A percentile compares a stretch with the other conserved stretches of the same genome.
These are phyloP conservation scores for Hipparchia sbordonii DNA, from an alignment of 2,888 invertebrate species.

Conservation along the genomic window DNA sequence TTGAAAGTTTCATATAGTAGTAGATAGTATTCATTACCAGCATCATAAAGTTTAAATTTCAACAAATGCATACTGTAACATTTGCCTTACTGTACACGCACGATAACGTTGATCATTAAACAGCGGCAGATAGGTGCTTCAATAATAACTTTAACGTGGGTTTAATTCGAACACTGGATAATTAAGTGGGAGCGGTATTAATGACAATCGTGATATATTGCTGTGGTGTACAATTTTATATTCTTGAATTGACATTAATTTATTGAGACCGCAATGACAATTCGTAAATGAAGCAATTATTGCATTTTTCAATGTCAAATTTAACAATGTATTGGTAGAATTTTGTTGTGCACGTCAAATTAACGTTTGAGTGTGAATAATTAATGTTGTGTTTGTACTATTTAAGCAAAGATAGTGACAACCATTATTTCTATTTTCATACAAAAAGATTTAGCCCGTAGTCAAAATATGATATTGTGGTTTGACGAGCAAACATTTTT, in stretches of 20 bases:
- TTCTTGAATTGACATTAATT: constrained; percentile 44
- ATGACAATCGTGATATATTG: constrained; percentile 51
- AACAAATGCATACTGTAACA: constrained; percentile 8
- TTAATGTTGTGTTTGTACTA: not conserved
- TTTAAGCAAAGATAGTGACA: not conserved
- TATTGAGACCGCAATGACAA: constrained; percentile 42
- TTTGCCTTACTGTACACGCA: constrained; percentile 42
- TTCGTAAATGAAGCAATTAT: constrained; percentile 41
- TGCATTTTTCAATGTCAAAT: constrained; percentile 37
- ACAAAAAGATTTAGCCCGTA: too few species aligned
- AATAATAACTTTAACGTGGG: constrained; percentile 63
- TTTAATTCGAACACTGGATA: constrained; percentile 59
- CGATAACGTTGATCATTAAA: constrained; percentile 63
- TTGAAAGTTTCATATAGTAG: too few species aligned
- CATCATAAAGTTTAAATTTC: not conserved
- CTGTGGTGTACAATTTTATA: constrained; percentile 44
- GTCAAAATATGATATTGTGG: too few species aligned
- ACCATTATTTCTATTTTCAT: too few species aligned
- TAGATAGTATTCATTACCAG: too few species aligned
- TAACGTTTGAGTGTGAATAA: constrained; percentile 21
- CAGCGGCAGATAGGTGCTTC: constrained; percentile 58
- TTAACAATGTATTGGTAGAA: constrained; percentile 34
- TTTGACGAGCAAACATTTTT: too few species aligned
- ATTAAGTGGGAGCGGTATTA: constrained; percentile 51
- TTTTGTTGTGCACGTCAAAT: constrained; percentile 35